Percentiles rank a stretch among this genome's conserved stretches.
These are phyloP conservation scores for Thamnaconus septentrionalis DNA, from an alignment of 2,113 vertebrate genomes.

Conservation along the genomic window DNA sequence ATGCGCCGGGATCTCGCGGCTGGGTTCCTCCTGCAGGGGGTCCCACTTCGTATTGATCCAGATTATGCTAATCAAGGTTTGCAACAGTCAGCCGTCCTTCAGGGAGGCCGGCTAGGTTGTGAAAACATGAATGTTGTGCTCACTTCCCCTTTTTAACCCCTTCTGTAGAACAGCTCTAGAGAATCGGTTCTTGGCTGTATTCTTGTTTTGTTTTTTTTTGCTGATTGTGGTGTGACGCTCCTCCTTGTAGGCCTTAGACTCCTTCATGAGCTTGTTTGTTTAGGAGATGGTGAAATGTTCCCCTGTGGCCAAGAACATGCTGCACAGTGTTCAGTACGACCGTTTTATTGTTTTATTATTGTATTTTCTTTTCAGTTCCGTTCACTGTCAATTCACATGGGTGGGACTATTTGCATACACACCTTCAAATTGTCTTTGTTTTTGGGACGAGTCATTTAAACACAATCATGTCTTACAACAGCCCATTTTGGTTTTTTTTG, in stretches of 20 bases:
- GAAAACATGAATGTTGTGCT: conserved; percentile 40
- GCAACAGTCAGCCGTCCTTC: no score
- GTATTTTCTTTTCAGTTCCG: conserved; percentile 3
- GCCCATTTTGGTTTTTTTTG: conserved; percentile 1
- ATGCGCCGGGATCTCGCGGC: not conserved
- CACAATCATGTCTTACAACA: conserved; percentile 3
- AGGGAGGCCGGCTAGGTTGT: conserved; percentile 4
- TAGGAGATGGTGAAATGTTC: conserved; percentile 27
- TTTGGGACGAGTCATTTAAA: conserved; percentile 8
- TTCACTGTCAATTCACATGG: no score
- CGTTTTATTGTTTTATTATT: conserved; percentile 7
- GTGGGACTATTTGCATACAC: not conserved
- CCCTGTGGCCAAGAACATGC: conserved; percentile 28
- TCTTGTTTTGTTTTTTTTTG: conserved; percentile 33
- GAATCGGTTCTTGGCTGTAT: no score
- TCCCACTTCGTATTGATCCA: no score
- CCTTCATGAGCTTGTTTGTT: conserved; percentile 28
- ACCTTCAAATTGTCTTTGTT: conserved; percentile 20
- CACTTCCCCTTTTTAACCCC: not conserved
- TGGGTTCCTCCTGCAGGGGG: not conserved
- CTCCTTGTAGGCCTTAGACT: conserved; percentile 41
- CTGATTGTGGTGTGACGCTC: conserved; percentile 41
- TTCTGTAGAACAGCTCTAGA: no score
- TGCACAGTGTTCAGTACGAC: conserved; percentile 23
- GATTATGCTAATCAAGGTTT: no score